Conservation (phyloP, 2,888 invertebrate species). For the Crepidodera aurea region DNA sequence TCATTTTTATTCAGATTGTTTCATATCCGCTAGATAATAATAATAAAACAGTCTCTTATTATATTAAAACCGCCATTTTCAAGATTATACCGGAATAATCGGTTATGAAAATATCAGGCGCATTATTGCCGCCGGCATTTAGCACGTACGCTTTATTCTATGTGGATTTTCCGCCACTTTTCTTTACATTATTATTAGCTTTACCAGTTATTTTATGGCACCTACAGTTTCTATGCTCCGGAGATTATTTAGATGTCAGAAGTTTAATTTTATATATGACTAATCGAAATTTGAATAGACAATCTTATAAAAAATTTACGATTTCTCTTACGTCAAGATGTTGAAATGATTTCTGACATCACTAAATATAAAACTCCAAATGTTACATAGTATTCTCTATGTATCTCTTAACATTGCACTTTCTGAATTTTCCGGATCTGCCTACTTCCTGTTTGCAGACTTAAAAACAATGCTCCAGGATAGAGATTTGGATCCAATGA, state of each 20-base stretch:
- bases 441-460: too few relatives aligned
- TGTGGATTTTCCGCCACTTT: constrained; percentile 47
- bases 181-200: constrained; percentile 30
- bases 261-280: background rate
- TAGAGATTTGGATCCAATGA: too few relatives aligned
- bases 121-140: constrained; percentile 52
- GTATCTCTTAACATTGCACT: too few relatives aligned
- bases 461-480: too few relatives aligned
- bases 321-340: too few relatives aligned
- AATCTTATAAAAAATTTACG: too few relatives aligned
- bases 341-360: too few relatives aligned
- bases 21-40: constrained; percentile 55
- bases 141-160: constrained; percentile 48
- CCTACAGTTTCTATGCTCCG: background rate
- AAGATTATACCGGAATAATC: constrained; percentile 59
- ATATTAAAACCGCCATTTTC: constrained; percentile 57
- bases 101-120: constrained; percentile 59
- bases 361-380: too few relatives aligned
- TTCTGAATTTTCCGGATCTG: too few relatives aligned
- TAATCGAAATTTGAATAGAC: background rate
- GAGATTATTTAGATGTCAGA: constrained; percentile 1
- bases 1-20: constrained; percentile 51
- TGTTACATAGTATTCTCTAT: too few relatives aligned
- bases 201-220: constrained; percentile 30
- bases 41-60: constrained; percentile 59